These are phyloP conservation scores for Acanthurus leucopareius DNA, from an alignment of 2,797 vertebrate species.

Conservation along the genomic window DNA sequence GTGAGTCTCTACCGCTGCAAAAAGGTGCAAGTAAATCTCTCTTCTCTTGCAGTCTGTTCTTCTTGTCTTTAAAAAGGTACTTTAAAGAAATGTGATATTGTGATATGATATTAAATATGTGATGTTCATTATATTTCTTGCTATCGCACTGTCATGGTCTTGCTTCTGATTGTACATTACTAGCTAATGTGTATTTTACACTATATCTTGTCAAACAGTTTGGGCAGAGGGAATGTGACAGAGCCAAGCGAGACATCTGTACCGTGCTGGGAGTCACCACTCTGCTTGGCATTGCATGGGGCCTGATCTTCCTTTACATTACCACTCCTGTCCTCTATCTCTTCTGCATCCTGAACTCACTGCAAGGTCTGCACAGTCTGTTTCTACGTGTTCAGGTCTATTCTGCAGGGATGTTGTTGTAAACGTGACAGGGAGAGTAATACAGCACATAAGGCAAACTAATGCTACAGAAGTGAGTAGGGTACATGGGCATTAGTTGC, in stretches of 20 bases:
- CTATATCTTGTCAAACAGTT: not conserved
- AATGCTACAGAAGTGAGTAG: not conserved
- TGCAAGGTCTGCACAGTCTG: conserved; percentile 78
- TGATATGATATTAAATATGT: not conserved
- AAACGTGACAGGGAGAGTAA: not conserved
- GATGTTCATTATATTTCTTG: rapidly evolving
- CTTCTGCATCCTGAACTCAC: conserved; percentile 85
- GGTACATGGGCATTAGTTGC: not conserved
- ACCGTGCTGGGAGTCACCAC: conserved; percentile 74
- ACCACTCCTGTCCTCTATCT: conserved; percentile 75
- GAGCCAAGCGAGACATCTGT: conserved; percentile 67
- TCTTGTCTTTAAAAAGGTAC: not conserved
- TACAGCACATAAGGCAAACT: not conserved
- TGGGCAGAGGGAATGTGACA: conserved; percentile 34
- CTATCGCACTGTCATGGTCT: not conserved
- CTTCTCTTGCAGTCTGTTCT: not conserved
- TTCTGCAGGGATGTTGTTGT: not conserved
- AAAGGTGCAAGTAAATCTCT: conserved; percentile 31
- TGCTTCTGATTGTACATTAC: not conserved
- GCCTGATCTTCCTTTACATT: conserved; percentile 77
- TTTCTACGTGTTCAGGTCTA: not conserved
- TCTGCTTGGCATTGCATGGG: conserved; percentile 86
- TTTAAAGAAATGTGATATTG: not conserved
- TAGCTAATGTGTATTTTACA: not conserved
- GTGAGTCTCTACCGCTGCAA: conserved; percentile 37